Base-by-base conservation (phyloP, 92 coral and sea anemone species). In the Epizoanthus scotinus region DNA sequence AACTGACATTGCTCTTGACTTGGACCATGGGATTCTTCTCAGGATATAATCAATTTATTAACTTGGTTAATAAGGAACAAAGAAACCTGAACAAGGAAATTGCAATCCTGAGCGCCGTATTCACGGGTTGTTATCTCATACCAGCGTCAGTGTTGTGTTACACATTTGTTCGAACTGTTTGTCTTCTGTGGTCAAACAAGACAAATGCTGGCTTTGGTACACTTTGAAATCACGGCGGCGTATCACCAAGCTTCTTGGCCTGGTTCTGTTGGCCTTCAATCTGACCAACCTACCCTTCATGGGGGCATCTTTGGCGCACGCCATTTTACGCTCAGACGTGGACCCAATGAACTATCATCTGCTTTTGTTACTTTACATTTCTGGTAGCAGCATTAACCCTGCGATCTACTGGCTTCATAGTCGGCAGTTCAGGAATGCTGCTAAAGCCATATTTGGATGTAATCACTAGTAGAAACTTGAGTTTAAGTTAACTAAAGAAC, bases 21-120 rank as follows among this genome's bases (percentile, higher is more conserved):
- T 82, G 85, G 85, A 40, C 25, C 15, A 44, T 82, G 70, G 77
- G n/a, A n/a, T n/a, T n/a, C n/a, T n/a, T n/a, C n/a, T n/a, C n/a
- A n/a, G n/a, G n/a, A n/a, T n/a, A n/a, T n/a, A n/a, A n/a, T n/a
- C n/a, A n/a, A n/a, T n/a, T n/a, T n/a, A n/a, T n/a, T n/a, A n/a
- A n/a, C n/a, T n/a, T n/a, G n/a, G n/a, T n/a, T n/a, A n/a, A 53
- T 38, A 59, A 14, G 3, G 67, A 25, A 31, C 60, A 8, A 52
- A 55, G n/a, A n/a, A n/a, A n/a, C n/a, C n/a, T n/a, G n/a, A n/a
- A n/a, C 59, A 70, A 28, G 70, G 20, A 21, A 38, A 14, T 70
- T n/a, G 62, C 70, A 22, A 49, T 36, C 1, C 49, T 53, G 3
- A 47, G 80, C 18, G 7, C 70, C 38, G 27, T 71, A 67, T 82